Percentiles rank a stretch among this genome's conserved stretches.
These are phyloP conservation scores for Carollia perspicillata DNA, from an alignment of 2,113 vertebrate species.

Conservation along the genomic window DNA sequence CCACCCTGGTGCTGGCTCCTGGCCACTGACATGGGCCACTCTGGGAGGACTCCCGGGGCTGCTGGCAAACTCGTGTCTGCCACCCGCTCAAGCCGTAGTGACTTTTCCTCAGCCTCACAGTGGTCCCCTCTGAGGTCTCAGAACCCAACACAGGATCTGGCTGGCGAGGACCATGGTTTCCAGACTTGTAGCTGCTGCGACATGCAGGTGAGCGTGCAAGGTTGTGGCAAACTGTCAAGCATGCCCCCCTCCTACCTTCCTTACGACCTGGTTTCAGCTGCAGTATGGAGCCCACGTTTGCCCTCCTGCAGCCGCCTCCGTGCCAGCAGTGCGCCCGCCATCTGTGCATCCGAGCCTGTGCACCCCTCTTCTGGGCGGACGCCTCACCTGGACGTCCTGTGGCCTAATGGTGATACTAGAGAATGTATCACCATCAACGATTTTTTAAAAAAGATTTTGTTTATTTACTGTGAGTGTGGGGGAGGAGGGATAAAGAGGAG, in stretches of 20 bases:
- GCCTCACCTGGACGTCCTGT: neutral
- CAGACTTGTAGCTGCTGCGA: neutral
- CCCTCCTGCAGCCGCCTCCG: neutral
- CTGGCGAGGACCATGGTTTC: accelerated
- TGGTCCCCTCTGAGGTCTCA: neutral
- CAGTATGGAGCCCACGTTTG: neutral
- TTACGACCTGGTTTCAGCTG: neutral
- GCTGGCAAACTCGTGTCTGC: neutral
- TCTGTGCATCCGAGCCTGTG: accelerated
- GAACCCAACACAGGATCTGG: neutral
- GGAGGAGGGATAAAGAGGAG: no score
- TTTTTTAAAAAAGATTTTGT: no score
- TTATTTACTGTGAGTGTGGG: no score
- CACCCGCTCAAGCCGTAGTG: neutral
- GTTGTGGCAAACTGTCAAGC: neutral
- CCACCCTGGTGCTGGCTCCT: neutral
- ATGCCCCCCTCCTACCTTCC: neutral
- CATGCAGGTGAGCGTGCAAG: accelerated
- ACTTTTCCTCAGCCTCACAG: neutral
- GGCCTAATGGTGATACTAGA: neutral
- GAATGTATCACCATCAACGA: neutral
- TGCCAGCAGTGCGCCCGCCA: accelerated
- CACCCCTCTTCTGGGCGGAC: neutral
- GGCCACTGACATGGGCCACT: neutral
- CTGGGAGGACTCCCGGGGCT: accelerated